phyloP scores from a whole-genome alignment of 2,888 invertebrate species.

The Tiliacea aurago region DNA sequence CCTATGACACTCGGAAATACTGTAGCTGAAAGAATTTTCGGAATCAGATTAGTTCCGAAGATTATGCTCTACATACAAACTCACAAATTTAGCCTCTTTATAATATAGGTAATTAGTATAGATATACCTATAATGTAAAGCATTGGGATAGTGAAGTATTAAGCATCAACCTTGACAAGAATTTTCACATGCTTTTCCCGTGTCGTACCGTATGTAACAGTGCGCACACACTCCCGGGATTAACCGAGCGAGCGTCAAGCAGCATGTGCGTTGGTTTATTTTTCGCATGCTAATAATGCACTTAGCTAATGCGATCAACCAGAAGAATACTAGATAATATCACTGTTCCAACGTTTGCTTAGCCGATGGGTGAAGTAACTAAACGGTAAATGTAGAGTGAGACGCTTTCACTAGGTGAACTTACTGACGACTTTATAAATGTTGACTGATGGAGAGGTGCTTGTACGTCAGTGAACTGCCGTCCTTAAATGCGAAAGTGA shows the following conservation, averaged over 20 bases:
- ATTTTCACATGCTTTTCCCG: not conserved
- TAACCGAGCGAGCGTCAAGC: constrained; percentile 76
- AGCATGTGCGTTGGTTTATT: constrained; percentile 75
- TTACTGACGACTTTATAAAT: not conserved
- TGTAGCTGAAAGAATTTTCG: too few species aligned
- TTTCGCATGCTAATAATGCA: constrained; percentile 82
- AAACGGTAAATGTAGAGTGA: not conserved
- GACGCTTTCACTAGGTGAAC: not conserved
- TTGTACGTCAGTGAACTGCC: not conserved
- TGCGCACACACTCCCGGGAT: constrained; percentile 71
- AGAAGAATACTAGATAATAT: constrained; percentile 44
- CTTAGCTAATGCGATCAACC: constrained; percentile 75
- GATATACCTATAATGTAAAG: too few species aligned
- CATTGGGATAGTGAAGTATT: not conserved
- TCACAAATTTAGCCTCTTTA: too few species aligned
- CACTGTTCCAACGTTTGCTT: constrained; percentile 35
- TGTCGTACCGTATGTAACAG: constrained; percentile 36
- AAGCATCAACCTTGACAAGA: not conserved
- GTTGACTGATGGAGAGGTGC: not conserved
- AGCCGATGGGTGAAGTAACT: not conserved
- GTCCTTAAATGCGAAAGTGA: too few species aligned
- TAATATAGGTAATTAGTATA: too few species aligned
- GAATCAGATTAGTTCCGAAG: too few species aligned
- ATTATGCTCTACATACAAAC: too few species aligned
- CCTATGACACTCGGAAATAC: too few species aligned